phyloP scores from a whole-genome alignment of 2,113 vertebrate species.

The Elachura formosa region DNA sequence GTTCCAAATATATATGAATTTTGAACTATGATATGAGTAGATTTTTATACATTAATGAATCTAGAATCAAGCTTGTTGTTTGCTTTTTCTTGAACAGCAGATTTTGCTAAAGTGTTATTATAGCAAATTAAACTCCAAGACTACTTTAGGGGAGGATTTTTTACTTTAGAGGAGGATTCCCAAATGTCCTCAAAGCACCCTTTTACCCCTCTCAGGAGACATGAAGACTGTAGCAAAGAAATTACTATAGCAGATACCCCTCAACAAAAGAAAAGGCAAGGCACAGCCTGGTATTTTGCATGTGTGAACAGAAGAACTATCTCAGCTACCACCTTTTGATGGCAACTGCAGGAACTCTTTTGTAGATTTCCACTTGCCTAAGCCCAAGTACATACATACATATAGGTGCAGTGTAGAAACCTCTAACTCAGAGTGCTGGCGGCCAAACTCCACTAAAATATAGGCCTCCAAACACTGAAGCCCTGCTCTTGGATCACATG shows the following conservation, averaged over 20 bases:
- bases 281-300: background rate
- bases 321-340: background rate
- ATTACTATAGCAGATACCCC: background rate
- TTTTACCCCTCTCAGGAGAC: background rate
- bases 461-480: background rate
- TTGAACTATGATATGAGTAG: background rate
- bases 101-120: background rate
- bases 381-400: background rate
- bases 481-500: background rate
- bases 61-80: background rate
- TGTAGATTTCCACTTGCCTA: background rate
- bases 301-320: background rate
- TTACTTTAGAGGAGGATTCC: background rate
- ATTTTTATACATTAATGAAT: background rate
- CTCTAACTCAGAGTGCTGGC: background rate
- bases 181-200: background rate
- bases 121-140: background rate
- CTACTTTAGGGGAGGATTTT: background rate
- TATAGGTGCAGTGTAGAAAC: background rate
- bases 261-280: background rate
- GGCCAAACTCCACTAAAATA: background rate
- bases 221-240: background rate
- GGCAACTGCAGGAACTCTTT: background rate
- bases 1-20: background rate
- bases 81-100: background rate